Conservation (phyloP, 2,113 vertebrate genomes). For the Rhynchopsitta pachyrhyncha region DNA sequence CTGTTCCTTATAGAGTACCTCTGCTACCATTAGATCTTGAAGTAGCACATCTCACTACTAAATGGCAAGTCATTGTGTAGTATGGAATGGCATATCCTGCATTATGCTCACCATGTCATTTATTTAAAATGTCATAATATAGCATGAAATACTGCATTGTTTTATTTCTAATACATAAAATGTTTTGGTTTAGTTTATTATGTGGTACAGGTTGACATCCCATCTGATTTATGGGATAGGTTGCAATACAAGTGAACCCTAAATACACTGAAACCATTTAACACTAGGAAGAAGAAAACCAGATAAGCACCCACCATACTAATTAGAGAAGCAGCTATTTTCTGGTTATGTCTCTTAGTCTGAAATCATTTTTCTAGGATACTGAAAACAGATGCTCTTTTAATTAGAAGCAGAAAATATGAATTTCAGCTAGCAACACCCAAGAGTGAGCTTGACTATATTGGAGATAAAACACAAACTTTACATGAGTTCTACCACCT, state of each 20-base stretch:
- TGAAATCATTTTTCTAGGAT: constrained; percentile 1
- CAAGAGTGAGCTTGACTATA: background rate
- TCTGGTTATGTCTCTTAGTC: background rate
- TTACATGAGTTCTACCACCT: background rate
- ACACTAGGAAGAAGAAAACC: background rate
- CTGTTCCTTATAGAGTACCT: background rate
- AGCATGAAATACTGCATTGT: background rate
- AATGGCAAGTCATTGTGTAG: background rate
- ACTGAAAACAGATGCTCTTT: constrained; percentile 60
- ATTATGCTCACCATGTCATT: background rate
- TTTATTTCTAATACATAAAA: background rate
- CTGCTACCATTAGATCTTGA: background rate
- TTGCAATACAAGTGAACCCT: background rate
- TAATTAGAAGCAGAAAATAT: constrained; percentile 56
- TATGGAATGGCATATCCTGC: background rate
- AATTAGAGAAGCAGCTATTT: constrained; percentile 38
- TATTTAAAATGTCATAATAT: background rate
- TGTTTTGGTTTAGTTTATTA: background rate
- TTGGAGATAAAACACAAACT: background rate
- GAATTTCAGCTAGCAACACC: constrained; percentile 19
- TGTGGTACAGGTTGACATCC: background rate
- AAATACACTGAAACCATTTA: background rate
- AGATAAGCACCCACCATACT: background rate
- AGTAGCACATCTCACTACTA: background rate
- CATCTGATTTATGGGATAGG: background rate